Evolutionary conservation across 1,140 invertebrate species (phyloP).

Genomic region (Chlorops oryzae): DNA sequence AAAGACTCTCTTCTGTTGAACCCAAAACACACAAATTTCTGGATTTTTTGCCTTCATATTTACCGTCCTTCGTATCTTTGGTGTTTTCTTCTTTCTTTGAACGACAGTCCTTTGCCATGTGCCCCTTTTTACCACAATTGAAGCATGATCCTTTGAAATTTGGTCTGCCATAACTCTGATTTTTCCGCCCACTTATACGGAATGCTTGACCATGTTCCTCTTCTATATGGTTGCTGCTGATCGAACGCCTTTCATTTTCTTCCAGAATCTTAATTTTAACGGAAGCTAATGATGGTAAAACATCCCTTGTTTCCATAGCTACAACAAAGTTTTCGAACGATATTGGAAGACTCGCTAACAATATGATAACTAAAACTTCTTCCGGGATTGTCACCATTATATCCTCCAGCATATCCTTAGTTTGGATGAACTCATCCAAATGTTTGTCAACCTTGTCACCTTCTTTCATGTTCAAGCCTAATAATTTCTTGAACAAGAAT

Average conservation of each 20-base stretch:
- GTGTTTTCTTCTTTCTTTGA: background rate
- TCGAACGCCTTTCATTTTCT: conserved; percentile 11
- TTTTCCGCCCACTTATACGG: background rate
- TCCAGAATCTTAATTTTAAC: conserved; percentile 12
- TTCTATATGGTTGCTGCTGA: background rate
- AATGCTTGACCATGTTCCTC: background rate
- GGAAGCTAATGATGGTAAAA: conserved; percentile 2
- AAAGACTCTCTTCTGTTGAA: background rate
- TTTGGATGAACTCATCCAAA: conserved; percentile 1
- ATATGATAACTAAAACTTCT: conserved; percentile 12
- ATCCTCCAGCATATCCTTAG: conserved; percentile 13
- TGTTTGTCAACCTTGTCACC: conserved; percentile 1
- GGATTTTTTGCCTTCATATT: too few species aligned
- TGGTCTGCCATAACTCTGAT: background rate
- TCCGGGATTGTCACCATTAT: conserved; percentile 9
- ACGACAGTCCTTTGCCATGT: too few species aligned
- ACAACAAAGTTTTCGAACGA: conserved; percentile 16
- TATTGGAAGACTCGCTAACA: conserved; percentile 4
- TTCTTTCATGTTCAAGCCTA: conserved; percentile 6
- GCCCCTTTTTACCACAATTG: background rate
- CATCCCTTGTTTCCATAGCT: conserved; percentile 14
- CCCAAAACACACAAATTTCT: background rate
- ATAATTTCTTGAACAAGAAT: conserved; percentile 12
- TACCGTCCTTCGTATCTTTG: background rate
- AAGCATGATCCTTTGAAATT: too few species aligned